Percentiles rank a stretch among this genome's conserved stretches.
Evolutionary conservation across 2,113 vertebrate species (phyloP).

Genomic region (Cnemophilus loriae): DNA sequence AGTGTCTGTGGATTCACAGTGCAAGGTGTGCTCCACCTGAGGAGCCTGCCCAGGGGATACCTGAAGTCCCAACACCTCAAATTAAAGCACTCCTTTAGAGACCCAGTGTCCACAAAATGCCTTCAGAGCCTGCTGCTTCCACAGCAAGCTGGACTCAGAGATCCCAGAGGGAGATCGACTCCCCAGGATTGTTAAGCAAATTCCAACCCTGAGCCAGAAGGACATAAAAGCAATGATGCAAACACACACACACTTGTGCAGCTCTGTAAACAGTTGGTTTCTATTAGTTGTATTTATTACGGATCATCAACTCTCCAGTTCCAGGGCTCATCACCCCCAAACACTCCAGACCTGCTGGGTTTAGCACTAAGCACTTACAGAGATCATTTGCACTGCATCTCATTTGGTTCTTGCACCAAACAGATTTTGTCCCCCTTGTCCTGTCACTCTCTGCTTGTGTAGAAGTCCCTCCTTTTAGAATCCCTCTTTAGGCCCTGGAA

Average conservation of each 20-base stretch:
- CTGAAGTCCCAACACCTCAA: background rate
- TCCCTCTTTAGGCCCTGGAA: background rate
- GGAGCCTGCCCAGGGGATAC: background rate
- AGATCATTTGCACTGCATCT: background rate
- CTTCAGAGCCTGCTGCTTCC: background rate
- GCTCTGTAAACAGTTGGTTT: background rate
- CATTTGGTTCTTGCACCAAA: background rate
- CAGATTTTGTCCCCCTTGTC: background rate
- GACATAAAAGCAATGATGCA: background rate
- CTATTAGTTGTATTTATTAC: background rate
- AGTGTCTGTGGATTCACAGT: background rate
- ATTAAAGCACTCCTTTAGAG: background rate
- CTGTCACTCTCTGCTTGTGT: background rate
- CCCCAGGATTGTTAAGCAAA: background rate
- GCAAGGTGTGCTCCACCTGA: background rate
- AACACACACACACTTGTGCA: background rate
- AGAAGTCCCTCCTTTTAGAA: background rate
- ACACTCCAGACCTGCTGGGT: background rate
- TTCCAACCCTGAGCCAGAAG: background rate
- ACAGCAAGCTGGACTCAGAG: background rate
- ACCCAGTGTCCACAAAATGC: background rate
- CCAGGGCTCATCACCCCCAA: background rate
- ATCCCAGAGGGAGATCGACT: background rate
- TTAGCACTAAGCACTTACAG: background rate
- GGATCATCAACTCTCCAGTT: background rate